Evolutionary conservation across 2,797 vertebrate species (phyloP).

Genomic region (Sebastolobus altivelis): DNA sequence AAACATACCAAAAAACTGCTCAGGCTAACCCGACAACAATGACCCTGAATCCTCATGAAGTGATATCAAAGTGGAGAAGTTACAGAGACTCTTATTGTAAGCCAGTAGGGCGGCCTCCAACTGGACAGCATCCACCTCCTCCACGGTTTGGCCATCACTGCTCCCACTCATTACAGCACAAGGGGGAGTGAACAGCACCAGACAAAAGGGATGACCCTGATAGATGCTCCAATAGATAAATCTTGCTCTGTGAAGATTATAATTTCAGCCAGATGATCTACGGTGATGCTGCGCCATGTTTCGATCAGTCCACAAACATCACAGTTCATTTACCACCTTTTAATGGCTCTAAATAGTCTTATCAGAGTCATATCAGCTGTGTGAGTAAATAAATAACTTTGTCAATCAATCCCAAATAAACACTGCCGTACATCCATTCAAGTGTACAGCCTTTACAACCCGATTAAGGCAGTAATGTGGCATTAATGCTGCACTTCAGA

Average conservation of each 20-base stretch:
- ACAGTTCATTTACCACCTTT: slow-evolving; percentile 2
- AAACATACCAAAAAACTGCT: background rate
- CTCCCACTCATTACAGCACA: slow-evolving; percentile 15
- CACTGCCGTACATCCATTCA: background rate
- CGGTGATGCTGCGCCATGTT: background rate
- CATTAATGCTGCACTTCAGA: background rate
- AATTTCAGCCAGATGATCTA: background rate
- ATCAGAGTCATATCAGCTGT: background rate
- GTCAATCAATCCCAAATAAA: background rate
- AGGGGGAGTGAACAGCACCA: slow-evolving; percentile 5
- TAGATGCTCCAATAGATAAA: slow-evolving; percentile 6
- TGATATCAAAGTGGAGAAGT: slow-evolving; percentile 15
- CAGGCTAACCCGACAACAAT: background rate
- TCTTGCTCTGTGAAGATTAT: background rate
- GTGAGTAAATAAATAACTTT: slow-evolving; percentile 7
- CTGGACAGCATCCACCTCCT: slow-evolving; percentile 47
- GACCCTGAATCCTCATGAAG: slow-evolving; percentile 29
- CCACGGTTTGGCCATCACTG: slow-evolving; percentile 32
- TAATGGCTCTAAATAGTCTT: background rate
- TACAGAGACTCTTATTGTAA: slow-evolving; percentile 17
- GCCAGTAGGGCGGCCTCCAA: slow-evolving; percentile 42
- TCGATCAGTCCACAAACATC: background rate
- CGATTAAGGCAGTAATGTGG: background rate
- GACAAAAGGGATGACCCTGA: background rate
- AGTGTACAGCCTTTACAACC: background rate